Evolutionary conservation across 1,140 invertebrate genomes (phyloP).

Genomic region (Ephestia elutella): DNA sequence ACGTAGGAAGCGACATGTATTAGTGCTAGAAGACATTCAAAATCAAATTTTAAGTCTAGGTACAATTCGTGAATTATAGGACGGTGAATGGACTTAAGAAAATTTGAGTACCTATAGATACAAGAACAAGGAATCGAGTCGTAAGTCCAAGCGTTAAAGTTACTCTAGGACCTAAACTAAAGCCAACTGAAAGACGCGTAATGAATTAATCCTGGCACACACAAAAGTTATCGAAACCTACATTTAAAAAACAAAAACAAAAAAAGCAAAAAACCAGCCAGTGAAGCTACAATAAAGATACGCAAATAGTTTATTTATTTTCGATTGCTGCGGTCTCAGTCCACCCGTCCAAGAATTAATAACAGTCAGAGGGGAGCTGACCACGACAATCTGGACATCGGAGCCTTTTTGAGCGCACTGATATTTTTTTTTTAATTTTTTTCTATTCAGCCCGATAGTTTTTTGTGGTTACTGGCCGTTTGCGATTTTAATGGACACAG

Average conservation of each 20-base stretch:
- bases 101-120: no score
- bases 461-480: conserved; percentile 56
- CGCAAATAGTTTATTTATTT: conserved; percentile 65
- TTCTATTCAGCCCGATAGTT: conserved; percentile 62
- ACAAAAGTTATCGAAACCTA: no score
- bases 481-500: conserved; percentile 44
- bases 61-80: no score
- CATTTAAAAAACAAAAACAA: not conserved
- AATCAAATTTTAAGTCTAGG: no score
- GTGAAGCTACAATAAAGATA: conserved; percentile 41
- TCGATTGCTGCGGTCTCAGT: conserved; percentile 49
- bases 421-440: conserved; percentile 41
- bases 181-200: no score
- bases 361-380: conserved; percentile 40
- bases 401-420: conserved; percentile 48
- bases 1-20: no score
- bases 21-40: no score
- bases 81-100: no score
- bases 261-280: conserved; percentile 12
- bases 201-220: not conserved
- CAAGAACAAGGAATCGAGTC: no score
- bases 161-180: no score
- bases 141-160: no score
- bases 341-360: conserved; percentile 61
- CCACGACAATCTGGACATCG: conserved; percentile 63